Percentiles rank a stretch among this genome's conserved stretches.
These are phyloP conservation scores for Sycophaga agraensis DNA, from an alignment of 1,140 invertebrate species.

Conservation along the genomic window DNA sequence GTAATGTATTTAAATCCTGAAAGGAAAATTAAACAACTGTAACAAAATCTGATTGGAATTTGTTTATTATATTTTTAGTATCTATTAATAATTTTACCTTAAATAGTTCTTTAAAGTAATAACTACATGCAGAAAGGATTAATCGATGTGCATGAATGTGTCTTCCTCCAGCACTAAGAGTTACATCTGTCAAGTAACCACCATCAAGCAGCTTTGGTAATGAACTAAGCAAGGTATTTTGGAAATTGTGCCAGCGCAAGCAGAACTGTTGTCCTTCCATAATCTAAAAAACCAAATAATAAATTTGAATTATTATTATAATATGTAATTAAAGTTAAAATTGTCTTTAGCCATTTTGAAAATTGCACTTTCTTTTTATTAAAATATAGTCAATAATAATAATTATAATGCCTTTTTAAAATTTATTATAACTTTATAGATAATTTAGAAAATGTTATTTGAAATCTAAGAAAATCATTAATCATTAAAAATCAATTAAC, in stretches of 20 bases:
- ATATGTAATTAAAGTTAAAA: too few species aligned
- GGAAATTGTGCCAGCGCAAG: constrained; percentile 77
- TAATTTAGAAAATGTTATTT: too few species aligned
- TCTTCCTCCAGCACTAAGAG: constrained; percentile 79
- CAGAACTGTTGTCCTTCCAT: constrained; percentile 70
- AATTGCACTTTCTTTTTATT: too few species aligned
- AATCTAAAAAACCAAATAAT: constrained; percentile 32
- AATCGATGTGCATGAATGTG: constrained; percentile 82
- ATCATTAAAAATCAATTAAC: too few species aligned
- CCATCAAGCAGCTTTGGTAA: constrained; percentile 79
- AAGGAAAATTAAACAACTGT: constrained; percentile 29
- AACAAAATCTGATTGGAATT: too few species aligned
- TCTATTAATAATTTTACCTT: constrained; percentile 58
- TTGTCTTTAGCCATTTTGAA: too few species aligned
- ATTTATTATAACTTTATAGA: too few species aligned
- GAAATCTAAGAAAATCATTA: too few species aligned
- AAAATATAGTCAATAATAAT: too few species aligned
- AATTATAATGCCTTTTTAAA: too few species aligned
- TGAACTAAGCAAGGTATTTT: constrained; percentile 78
- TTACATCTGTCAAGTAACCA: constrained; percentile 87
- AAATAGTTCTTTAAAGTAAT: constrained; percentile 88
- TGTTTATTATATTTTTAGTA: constrained; percentile 8
- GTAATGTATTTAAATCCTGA: constrained; percentile 69
- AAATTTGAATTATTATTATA: not conserved
- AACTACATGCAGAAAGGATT: constrained; percentile 86